phyloP scores from a whole-genome alignment of 64 coral and sea anemone species.

The Porites lutea region DNA sequence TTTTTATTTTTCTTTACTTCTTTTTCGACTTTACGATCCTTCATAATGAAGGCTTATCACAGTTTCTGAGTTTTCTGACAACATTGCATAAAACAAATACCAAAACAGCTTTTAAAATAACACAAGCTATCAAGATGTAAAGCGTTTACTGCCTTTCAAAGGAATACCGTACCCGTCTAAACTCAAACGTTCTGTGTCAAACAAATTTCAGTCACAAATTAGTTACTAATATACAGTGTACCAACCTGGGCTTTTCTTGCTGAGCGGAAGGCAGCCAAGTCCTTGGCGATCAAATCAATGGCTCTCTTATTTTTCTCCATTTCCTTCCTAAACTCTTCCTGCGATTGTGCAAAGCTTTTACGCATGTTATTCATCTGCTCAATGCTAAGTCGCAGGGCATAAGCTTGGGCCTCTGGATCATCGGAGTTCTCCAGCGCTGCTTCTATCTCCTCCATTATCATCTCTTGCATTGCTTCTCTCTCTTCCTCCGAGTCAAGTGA shows the following conservation, averaged over 20 bases:
- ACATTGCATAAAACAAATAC: too few relatives aligned
- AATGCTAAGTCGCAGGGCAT: conserved; percentile 81
- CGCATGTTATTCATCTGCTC: conserved; percentile 93
- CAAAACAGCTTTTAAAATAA: too few relatives aligned
- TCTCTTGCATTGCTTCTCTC: conserved; percentile 89
- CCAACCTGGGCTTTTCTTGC: conserved; percentile 89
- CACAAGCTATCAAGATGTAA: too few relatives aligned
- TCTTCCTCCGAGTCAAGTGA: conserved; percentile 84
- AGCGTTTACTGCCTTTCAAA: too few relatives aligned
- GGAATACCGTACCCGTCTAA: too few relatives aligned
- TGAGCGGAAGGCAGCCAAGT: conserved; percentile 77
- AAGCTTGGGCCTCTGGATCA: conserved; percentile 85
- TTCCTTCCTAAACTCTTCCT: conserved; percentile 90
- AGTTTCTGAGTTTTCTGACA: too few relatives aligned
- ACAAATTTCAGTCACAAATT: neutral
- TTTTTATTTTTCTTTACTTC: too few relatives aligned
- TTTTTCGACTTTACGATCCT: too few relatives aligned
- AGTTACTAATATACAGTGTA: neutral
- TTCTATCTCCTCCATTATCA: conserved; percentile 93
- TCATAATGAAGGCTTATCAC: too few relatives aligned
- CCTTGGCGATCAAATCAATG: conserved; percentile 79
- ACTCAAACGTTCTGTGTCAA: neutral
- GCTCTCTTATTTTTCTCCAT: conserved; percentile 88
- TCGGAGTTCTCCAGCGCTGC: conserved; percentile 86
- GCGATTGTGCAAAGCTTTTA: conserved; percentile 65